Conservation (phyloP, 2,888 invertebrate species). For the Adineta ricciae region DNA sequence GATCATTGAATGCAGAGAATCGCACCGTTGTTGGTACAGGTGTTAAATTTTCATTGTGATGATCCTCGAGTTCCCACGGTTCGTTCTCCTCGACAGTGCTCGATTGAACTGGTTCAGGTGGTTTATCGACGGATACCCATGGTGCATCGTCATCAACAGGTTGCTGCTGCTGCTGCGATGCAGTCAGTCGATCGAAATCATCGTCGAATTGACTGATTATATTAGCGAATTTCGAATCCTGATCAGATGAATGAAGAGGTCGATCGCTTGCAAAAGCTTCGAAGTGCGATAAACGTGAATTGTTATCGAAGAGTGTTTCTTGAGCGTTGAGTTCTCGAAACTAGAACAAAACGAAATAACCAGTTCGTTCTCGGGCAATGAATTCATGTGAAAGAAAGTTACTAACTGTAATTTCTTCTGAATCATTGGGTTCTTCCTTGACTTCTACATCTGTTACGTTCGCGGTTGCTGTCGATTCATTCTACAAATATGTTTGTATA, state of each 20-base stretch:
- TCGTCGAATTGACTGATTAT: neutral
- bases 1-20: neutral
- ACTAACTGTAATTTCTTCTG: neutral
- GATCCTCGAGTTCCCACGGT: conserved; percentile 19
- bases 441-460: neutral
- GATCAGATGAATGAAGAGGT: neutral
- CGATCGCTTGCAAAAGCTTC: neutral
- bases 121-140: neutral
- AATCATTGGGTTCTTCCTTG: neutral
- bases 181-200: neutral
- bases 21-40: neutral
- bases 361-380: neutral
- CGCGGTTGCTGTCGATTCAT: neutral
- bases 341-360: neutral
- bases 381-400: neutral
- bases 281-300: neutral
- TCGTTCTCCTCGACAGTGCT: neutral
- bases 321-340: neutral
- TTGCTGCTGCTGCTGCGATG: neutral
- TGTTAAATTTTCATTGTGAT: neutral
- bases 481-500: neutral
- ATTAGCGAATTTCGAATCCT: neutral
- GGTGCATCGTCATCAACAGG: neutral
- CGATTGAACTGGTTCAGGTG: neutral
- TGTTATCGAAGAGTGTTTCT: neutral